Evolutionary conservation across 92 coral and sea anemone genomes (phyloP), one percentile per base, ranked within the genome.

Genomic region (Desmophyllum pertusum): DNA sequence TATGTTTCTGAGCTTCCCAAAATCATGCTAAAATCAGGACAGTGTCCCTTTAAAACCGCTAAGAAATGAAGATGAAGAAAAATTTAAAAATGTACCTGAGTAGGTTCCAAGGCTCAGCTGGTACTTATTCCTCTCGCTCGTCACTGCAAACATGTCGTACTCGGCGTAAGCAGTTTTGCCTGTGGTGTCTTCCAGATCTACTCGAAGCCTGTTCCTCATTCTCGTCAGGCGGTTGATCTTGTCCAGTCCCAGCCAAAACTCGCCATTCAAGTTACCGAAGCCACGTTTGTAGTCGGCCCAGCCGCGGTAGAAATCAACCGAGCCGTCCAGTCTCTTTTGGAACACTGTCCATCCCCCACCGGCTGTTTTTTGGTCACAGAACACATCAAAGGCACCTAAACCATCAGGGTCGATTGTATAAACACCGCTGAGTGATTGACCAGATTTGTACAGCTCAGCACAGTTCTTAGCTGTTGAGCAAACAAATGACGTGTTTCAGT

Each of bases 291-390:
- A 88, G 46, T 84, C 89, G 17, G 70, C 23, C 92, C 92, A 88
- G n/a, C 61, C 85, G 48, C 92, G 92, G 74, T 84, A 68, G 73
- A 88, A 88, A 21, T 84, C 63, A 35, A 88, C 92, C 27, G 92
- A 78, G 50, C 92, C 92, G 82, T 88, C 81, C 57, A 83, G 14
- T 84, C 91, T 88, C 61, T 81, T 89, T 61, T 94, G 98, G 38
- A 94, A 83, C 35, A 94, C 85, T 4, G 91, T 85, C 98, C 98
- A 94, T 6, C 98, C 98, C 57, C 98, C 98, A 0, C 92, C 88
- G 38, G 64, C 85, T 10, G 93, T 91, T 10, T 21, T 79, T 79
- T 91, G 93, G 78, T 94, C 98, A 71, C 98, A 94, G 75, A 75
- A 87, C 14, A 92, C 98, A n/a, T 82, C 68, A 79, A 94, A 88